Conservation (phyloP, 1,140 invertebrate genomes). For the Araneus ventricosus region DNA sequence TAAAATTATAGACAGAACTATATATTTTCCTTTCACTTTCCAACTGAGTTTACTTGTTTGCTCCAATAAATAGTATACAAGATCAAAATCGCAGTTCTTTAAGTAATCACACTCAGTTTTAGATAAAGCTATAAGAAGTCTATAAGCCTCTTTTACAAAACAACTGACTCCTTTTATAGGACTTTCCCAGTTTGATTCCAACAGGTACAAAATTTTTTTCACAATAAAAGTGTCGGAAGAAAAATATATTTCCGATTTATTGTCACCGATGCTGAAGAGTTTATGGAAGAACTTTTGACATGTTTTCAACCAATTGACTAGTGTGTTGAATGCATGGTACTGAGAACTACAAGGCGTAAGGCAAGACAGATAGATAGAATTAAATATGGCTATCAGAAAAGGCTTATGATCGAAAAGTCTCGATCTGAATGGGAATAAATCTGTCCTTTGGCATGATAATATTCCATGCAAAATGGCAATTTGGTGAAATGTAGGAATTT, state of each 20-base stretch:
- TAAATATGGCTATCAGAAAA: constrained; percentile 44
- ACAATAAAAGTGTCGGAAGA: not conserved
- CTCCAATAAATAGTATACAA: not conserved
- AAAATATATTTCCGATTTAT: not conserved
- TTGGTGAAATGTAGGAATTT: constrained; percentile 41
- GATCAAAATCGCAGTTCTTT: not conserved
- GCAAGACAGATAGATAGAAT: constrained; percentile 20
- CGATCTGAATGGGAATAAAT: not conserved
- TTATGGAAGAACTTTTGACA: constrained; percentile 27
- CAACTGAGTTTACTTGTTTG: constrained; percentile 45
- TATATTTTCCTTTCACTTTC: constrained; percentile 67
- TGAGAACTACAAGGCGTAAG: not conserved
- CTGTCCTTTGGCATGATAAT: constrained; percentile 3
- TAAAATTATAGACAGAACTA: constrained; percentile 54
- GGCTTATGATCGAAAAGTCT: not conserved
- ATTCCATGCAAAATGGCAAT: constrained; percentile 63
- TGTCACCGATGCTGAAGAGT: not conserved
- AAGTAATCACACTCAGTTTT: not conserved
- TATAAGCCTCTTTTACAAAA: constrained; percentile 60
- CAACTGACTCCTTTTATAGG: constrained; percentile 51
- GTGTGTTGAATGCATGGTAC: constrained; percentile 51
- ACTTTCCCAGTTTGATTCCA: constrained; percentile 66
- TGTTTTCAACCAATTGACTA: constrained; percentile 50
- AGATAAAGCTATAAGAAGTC: not conserved
- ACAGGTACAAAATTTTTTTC: not conserved